phyloP scores from a whole-genome alignment of 2,113 vertebrate species.

The Sturnus vulgaris region DNA sequence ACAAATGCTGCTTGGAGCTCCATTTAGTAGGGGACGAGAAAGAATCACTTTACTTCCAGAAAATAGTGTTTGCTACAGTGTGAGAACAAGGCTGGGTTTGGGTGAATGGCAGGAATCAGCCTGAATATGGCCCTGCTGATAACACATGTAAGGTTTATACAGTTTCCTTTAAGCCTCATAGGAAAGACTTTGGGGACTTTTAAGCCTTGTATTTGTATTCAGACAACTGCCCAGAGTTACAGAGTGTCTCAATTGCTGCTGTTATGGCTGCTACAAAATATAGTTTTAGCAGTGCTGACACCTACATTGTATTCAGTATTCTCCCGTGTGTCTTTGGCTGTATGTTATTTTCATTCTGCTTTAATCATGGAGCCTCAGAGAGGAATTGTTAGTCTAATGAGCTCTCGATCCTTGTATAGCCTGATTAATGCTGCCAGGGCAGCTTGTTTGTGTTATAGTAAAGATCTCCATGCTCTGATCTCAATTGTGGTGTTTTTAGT shows the following conservation, averaged over 20 bases:
- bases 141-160: not conserved
- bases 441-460: slow-evolving; percentile 5
- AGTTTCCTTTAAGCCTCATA: not conserved
- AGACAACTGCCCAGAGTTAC: not conserved
- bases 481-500: not conserved
- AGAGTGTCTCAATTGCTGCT: not conserved
- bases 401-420: not conserved
- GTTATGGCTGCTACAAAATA: not conserved
- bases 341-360: slow-evolving; percentile 25
- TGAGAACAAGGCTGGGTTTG: not conserved
- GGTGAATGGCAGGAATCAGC: not conserved
- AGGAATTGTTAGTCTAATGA: slow-evolving; percentile 53
- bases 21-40: not conserved
- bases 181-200: not conserved
- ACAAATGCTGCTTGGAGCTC: not conserved
- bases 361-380: slow-evolving; percentile 53
- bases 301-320: not conserved
- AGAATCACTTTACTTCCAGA: not conserved
- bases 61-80: not conserved
- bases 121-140: not conserved
- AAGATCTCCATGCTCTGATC: not conserved
- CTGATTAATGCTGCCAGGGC: slow-evolving; percentile 45
- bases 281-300: not conserved
- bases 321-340: slow-evolving; percentile 13
- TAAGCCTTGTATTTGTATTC: not conserved